A percentile compares a stretch with the other conserved stretches of the same genome.
phyloP scores from a whole-genome alignment of 2,113 vertebrate species.

The Aphyosemion australe region DNA sequence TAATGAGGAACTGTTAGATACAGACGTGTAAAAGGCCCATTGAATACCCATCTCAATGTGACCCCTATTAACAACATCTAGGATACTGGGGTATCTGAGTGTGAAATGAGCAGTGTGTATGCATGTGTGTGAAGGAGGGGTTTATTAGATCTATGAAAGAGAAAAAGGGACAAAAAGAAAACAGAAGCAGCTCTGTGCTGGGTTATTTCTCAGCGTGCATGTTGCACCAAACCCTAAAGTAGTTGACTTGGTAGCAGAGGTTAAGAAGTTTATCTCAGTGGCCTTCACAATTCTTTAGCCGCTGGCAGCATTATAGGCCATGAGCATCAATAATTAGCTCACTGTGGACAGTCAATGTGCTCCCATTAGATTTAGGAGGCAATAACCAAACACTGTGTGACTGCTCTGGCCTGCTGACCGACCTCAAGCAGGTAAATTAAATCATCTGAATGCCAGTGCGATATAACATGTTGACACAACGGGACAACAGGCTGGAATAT shows the following conservation, averaged over 20 bases:
- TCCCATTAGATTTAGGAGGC: slow-evolving; percentile 71
- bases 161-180: not conserved
- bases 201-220: not conserved
- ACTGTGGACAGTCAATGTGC: slow-evolving; percentile 69
- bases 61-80: slow-evolving; percentile 73
- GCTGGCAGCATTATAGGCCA: slow-evolving; percentile 73
- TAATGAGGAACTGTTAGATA: slow-evolving; percentile 39
- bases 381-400: slow-evolving; percentile 64
- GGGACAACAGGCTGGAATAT: not conserved
- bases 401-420: slow-evolving; percentile 51
- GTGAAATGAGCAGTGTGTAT: slow-evolving; percentile 67
- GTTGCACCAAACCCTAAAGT: not conserved
- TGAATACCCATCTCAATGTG: slow-evolving; percentile 68
- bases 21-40: slow-evolving; percentile 44
- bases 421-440: slow-evolving; percentile 57
- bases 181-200: not conserved
- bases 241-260: slow-evolving; percentile 27
- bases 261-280: slow-evolving; percentile 56
- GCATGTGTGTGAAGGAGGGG: slow-evolving; percentile 4
- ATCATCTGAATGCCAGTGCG: slow-evolving; percentile 43
- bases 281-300: slow-evolving; percentile 46
- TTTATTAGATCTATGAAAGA: slow-evolving; percentile 2
- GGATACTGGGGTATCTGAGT: slow-evolving; percentile 57
- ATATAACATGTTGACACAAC: slow-evolving; percentile 4
- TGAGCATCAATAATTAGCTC: slow-evolving; percentile 78